Evolutionary conservation across 2,113 vertebrate genomes (phyloP).

Genomic region (Paraplagusia blochii): DNA sequence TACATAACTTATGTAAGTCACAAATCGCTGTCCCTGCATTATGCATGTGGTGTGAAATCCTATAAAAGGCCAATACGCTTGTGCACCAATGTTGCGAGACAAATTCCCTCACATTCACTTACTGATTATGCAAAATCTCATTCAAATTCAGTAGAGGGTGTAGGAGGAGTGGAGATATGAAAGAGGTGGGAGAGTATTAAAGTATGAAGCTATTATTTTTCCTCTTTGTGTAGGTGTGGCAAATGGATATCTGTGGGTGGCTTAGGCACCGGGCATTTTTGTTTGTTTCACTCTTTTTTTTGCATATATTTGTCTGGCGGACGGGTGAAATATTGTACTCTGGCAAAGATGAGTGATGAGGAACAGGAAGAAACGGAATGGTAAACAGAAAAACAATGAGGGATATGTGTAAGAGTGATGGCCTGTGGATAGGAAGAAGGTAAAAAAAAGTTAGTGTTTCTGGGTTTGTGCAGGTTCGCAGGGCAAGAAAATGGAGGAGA

Average conservation of each 20-base stretch:
- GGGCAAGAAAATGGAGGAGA: slow-evolving; percentile 25
- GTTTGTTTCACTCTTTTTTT: slow-evolving; percentile 27
- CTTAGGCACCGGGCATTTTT: slow-evolving; percentile 35
- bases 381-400: slow-evolving; percentile 13
- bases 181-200: slow-evolving; percentile 36
- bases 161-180: slow-evolving; percentile 35
- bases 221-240: slow-evolving; percentile 49
- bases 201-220: slow-evolving; percentile 51
- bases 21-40: slow-evolving; percentile 27
- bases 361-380: slow-evolving; percentile 8
- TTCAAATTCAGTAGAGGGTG: slow-evolving; percentile 51
- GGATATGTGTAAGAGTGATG: slow-evolving; percentile 18
- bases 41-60: slow-evolving; percentile 56
- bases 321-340: slow-evolving; percentile 32
- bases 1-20: slow-evolving; percentile 34
- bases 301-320: slow-evolving; percentile 33
- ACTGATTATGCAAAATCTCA: slow-evolving; percentile 57
- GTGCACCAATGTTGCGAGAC: slow-evolving; percentile 35
- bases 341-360: slow-evolving; percentile 34
- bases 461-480: slow-evolving; percentile 23
- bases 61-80: slow-evolving; percentile 49
- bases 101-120: slow-evolving; percentile 45
- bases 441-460: slow-evolving; percentile 7
- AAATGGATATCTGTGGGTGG: slow-evolving; percentile 52
- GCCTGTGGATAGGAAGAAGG: not conserved